Conservation (phyloP, 2,797 vertebrate genomes). For the Gymnothorax javanicus region DNA sequence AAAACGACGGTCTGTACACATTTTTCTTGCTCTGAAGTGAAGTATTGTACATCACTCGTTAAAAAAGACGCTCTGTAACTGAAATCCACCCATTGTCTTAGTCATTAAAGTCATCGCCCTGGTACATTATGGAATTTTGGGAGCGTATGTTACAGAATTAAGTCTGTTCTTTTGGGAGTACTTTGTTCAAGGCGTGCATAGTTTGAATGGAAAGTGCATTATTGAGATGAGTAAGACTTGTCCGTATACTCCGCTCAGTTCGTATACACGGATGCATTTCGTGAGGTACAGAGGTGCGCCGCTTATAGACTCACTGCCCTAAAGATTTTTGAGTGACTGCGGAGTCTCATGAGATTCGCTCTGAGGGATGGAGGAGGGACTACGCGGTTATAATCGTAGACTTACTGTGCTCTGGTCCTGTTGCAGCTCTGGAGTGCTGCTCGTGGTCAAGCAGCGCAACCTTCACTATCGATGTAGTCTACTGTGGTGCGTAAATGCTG, state of each 20-base stretch:
- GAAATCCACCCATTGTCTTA: too few species aligned
- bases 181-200: background rate
- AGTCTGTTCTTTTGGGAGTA: background rate
- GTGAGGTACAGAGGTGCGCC: background rate
- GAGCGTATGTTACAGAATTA: too few species aligned
- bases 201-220: too few species aligned
- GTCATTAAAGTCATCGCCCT: too few species aligned
- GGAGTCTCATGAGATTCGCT: background rate
- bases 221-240: background rate
- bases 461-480: background rate
- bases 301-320: background rate
- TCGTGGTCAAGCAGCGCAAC: background rate
- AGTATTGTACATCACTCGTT: too few species aligned
- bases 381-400: background rate
- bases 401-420: background rate
- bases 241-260: background rate
- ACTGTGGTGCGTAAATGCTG: slow-evolving; percentile 8
- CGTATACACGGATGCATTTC: background rate
- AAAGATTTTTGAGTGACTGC: background rate
- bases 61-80: too few species aligned
- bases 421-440: background rate
- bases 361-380: background rate
- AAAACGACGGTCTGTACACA: background rate
- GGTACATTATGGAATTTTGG: too few species aligned
- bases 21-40: background rate